Evolutionary conservation across 2,113 vertebrate genomes (phyloP), one percentile per base, ranked within the genome.

Genomic region (Vimba vimba): DNA sequence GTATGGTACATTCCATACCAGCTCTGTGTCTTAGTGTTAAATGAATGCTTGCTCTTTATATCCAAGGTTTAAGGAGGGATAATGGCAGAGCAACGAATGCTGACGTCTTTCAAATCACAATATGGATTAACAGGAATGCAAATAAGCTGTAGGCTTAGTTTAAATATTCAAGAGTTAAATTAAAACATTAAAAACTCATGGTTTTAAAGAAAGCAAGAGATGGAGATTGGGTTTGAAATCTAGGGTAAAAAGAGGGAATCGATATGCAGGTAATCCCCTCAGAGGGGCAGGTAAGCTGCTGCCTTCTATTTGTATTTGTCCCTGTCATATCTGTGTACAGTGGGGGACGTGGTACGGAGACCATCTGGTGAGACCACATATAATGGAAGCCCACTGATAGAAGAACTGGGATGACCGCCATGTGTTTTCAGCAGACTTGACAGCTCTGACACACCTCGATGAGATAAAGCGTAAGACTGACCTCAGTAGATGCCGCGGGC

Each of bases 361-460:
- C 77, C 84, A 86, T 86, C 77, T 80, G 77, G 43, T 77, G 66
- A 45, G 52, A 73, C 3, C 15, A 36, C 3, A 50, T 66, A 77
- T 52, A 76, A 30, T 23, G 19, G 7, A 27, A 17, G 33, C n/a
- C 69, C 36, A 60, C 23, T 2, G 62, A 60, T 68, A 68, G 27
- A 39, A 23, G n/a, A 75, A 75, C 43, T 47, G 6, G 47, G 27
- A 84, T 4, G 1, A 59, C 62, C 36, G 33, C 47, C n/a, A 6
- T 69, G n/a, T 25, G 23, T 21, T 79, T 39, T 59, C 55, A 45
- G 11, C 30, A 33, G 30, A 45, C 33, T 21, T 79, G 60, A 79
- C 60, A 17, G 60, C 27, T 25, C 59, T 33, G 59, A 66, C 5
- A 59, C 52, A 52, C 62, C 68, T 79, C 62, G n/a, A 4, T 66